A percentile compares a stretch with the other conserved stretches of the same genome.
phyloP scores from a whole-genome alignment of 2,113 vertebrate genomes.

The Nanger granti region DNA sequence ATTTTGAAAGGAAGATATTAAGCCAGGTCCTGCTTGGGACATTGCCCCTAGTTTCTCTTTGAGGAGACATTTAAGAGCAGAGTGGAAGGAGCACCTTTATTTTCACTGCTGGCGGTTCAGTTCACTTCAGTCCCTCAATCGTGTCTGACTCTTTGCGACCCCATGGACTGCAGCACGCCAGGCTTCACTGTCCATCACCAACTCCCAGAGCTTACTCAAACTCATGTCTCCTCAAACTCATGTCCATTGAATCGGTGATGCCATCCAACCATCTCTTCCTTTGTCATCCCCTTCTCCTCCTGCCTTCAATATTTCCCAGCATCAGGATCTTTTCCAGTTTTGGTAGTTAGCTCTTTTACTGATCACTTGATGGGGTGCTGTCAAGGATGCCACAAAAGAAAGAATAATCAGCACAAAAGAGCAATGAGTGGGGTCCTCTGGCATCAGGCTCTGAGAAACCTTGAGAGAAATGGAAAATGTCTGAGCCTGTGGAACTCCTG shows the following conservation, averaged over 20 bases:
- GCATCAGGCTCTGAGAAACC: background rate
- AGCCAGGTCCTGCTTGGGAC: background rate
- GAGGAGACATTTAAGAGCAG: background rate
- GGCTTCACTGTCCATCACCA: background rate
- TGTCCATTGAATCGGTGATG: background rate
- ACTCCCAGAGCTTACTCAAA: background rate
- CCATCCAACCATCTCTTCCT: background rate
- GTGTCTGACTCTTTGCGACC: background rate
- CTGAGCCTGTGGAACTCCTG: background rate
- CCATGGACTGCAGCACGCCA: background rate
- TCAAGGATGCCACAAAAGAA: background rate
- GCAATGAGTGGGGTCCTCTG: background rate
- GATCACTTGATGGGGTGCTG: background rate
- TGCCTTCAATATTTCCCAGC: background rate
- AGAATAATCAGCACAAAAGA: background rate
- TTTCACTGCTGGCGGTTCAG: background rate
- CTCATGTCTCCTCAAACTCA: background rate
- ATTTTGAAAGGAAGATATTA: conserved; percentile 11
- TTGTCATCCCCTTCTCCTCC: background rate
- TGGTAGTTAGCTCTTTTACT: background rate
- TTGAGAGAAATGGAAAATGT: background rate
- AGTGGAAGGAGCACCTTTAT: background rate
- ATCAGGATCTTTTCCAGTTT: background rate
- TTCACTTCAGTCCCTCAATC: background rate
- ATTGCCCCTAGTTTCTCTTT: conserved; percentile 3